Conservation (phyloP, 2,113 vertebrate genomes). For the Aix galericulata region DNA sequence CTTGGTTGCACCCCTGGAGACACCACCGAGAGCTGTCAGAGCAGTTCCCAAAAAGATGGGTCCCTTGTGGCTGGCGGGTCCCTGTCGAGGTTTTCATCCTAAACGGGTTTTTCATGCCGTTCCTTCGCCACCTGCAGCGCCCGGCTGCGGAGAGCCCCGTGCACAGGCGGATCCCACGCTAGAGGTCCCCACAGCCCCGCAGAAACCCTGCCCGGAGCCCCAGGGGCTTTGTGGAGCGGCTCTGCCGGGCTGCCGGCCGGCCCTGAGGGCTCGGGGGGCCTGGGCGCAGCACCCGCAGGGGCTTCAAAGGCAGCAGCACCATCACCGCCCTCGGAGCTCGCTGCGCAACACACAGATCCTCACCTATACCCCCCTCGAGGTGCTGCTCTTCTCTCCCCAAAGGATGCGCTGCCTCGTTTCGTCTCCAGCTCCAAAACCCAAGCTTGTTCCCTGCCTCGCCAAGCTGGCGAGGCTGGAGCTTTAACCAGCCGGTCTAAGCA, state of each 20-base stretch:
- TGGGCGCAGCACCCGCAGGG: too few species aligned
- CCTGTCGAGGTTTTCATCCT: neutral
- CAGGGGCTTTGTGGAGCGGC: neutral
- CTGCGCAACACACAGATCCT: neutral
- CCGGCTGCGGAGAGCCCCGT: neutral
- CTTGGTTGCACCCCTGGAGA: neutral
- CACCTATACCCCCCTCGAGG: neutral
- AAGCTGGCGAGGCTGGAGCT: neutral
- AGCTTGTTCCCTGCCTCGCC: neutral
- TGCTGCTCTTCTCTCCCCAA: neutral
- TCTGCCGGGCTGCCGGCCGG: neutral
- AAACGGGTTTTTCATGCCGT: too few species aligned
- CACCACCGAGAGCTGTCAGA: neutral
- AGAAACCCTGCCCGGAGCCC: neutral
- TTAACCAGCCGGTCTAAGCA: neutral
- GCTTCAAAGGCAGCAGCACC: neutral
- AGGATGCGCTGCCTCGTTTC: neutral
- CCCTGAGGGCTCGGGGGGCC: too few species aligned
- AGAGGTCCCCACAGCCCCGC: constrained; percentile 70
- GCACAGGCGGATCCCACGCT: constrained; percentile 39
- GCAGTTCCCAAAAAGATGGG: neutral
- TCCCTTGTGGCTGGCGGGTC: accelerated
- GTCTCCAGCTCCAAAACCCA: neutral
- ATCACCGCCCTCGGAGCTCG: neutral
- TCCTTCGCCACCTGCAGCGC: neutral